Percentiles rank a stretch among this genome's conserved stretches.
phyloP scores from a whole-genome alignment of 2,797 vertebrate species.

The Somateria mollissima region DNA sequence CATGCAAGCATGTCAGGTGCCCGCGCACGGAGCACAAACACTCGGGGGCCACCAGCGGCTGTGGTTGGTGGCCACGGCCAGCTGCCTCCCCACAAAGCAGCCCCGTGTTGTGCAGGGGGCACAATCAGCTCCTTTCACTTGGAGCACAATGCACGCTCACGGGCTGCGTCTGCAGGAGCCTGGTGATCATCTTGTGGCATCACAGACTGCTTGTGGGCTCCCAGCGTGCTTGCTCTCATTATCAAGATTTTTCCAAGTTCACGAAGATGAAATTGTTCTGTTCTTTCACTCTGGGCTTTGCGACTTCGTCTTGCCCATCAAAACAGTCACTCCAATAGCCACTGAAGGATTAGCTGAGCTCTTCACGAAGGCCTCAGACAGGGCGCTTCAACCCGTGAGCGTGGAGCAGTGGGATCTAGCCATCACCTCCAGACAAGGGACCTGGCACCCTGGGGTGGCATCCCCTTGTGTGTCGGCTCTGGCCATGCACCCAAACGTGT shows the following conservation, averaged over 20 bases:
- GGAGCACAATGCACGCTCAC: rapidly evolving
- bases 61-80: rapidly evolving
- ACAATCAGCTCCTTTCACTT: neutral
- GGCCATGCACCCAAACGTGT: rapidly evolving
- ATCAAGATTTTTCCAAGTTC: neutral
- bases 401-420: neutral
- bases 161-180: neutral
- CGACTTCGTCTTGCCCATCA: neutral
- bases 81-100: neutral
- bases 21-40: neutral
- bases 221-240: rapidly evolving
- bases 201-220: neutral
- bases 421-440: neutral
- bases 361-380: neutral
- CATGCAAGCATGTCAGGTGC: neutral
- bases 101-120: rapidly evolving
- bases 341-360: neutral
- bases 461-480: neutral
- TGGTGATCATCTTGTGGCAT: neutral
- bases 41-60: neutral
- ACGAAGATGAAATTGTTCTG: neutral
- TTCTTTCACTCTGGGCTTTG: neutral
- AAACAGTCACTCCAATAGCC: neutral
- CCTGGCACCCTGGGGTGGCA: rapidly evolving
- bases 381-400: rapidly evolving